Conservation (phyloP, 2,888 invertebrate genomes). For the Platypus cylindrus region DNA sequence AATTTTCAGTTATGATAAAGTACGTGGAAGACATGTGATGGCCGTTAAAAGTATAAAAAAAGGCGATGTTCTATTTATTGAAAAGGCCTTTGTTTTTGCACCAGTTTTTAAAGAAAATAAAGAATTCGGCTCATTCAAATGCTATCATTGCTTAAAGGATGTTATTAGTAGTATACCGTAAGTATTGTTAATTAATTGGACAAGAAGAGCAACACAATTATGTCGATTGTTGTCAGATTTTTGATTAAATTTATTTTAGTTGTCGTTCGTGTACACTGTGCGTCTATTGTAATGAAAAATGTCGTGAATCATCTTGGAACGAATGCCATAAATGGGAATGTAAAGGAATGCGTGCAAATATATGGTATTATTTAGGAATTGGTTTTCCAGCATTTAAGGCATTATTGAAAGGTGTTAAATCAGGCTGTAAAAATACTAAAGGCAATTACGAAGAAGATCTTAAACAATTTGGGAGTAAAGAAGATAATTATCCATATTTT, state of each 20-base stretch:
- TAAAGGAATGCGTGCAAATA: slow-evolving; percentile 43
- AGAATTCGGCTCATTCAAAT: slow-evolving; percentile 39
- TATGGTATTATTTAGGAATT: slow-evolving; percentile 62
- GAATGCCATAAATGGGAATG: slow-evolving; percentile 63
- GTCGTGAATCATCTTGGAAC: slow-evolving; percentile 43
- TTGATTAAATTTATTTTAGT: slow-evolving; percentile 33
- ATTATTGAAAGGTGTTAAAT: slow-evolving; percentile 40
- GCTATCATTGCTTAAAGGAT: slow-evolving; percentile 59
- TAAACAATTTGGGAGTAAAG: slow-evolving; percentile 33
- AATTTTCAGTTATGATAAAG: slow-evolving; percentile 37
- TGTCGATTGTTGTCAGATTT: slow-evolving; percentile 1
- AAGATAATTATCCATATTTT: slow-evolving; percentile 49
- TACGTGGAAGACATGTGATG: slow-evolving; percentile 53
- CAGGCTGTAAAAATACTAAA: slow-evolving; percentile 32
- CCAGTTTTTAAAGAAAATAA: slow-evolving; percentile 44
- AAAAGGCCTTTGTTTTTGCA: slow-evolving; percentile 71
- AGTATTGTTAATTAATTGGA: slow-evolving; percentile 29
- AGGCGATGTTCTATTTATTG: slow-evolving; percentile 66
- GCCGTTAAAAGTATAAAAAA: slow-evolving; percentile 44
- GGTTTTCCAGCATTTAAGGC: slow-evolving; percentile 65
- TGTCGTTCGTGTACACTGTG: slow-evolving; percentile 54
- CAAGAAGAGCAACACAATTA: too few relatives aligned
- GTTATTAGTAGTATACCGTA: slow-evolving; percentile 52
- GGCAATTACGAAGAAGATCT: slow-evolving; percentile 32
- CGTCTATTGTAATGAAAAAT: slow-evolving; percentile 54